phyloP scores from a whole-genome alignment of 2,113 vertebrate species.

The Bucco capensis region DNA sequence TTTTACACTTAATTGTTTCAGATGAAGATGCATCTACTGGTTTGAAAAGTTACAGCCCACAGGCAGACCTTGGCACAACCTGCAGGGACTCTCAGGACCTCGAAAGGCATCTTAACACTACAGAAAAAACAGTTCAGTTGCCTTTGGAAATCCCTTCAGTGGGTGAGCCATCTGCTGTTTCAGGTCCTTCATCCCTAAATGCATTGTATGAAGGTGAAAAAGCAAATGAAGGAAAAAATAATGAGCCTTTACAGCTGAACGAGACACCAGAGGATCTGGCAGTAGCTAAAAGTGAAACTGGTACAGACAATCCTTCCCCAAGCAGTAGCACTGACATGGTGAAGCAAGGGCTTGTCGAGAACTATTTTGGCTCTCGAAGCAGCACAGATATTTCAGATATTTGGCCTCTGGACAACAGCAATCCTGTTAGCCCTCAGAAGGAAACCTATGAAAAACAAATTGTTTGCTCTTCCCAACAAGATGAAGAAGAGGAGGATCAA shows the following conservation, averaged over 20 bases:
- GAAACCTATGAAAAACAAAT: constrained; percentile 59
- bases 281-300: constrained; percentile 50
- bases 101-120: constrained; percentile 22
- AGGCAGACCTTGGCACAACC: constrained; percentile 32
- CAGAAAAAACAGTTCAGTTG: constrained; percentile 30
- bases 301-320: constrained; percentile 74
- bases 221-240: constrained; percentile 35
- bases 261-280: constrained; percentile 26
- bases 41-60: constrained; percentile 47
- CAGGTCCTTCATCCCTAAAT: constrained; percentile 60
- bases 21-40: constrained; percentile 50
- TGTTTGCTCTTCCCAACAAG: constrained; percentile 66
- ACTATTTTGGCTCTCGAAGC: constrained; percentile 91
- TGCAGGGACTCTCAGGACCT: constrained; percentile 31
- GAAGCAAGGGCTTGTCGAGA: constrained; percentile 92
- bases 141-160: constrained; percentile 53
- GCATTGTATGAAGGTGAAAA: constrained; percentile 6
- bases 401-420: constrained; percentile 76
- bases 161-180: constrained; percentile 54
- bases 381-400: constrained; percentile 84
- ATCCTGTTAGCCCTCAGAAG: constrained; percentile 64
- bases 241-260: constrained; percentile 22
- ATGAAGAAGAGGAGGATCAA: constrained; percentile 81
- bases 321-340: constrained; percentile 88
- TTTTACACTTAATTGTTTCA: constrained; percentile 57